Conservation (phyloP, 2,888 invertebrate genomes). For the Standfussiana lucernea region DNA sequence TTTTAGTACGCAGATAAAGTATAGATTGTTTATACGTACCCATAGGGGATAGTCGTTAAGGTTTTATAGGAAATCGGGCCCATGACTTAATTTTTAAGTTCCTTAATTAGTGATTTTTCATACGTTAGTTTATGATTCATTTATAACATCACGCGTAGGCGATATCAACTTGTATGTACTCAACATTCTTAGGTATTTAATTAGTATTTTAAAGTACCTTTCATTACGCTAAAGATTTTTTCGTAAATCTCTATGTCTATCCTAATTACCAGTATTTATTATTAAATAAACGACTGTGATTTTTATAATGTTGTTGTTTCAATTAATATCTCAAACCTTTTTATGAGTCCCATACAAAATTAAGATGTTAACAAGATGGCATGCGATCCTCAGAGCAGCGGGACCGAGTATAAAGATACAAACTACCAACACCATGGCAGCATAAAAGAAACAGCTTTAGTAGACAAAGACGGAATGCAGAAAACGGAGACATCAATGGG, state of each 20-base stretch:
- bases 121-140: conserved; percentile 66
- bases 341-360: neutral
- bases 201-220: conserved; percentile 82
- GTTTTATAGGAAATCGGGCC: conserved; percentile 88
- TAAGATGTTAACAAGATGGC: neutral
- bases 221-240: conserved; percentile 86
- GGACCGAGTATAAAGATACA: neutral
- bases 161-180: conserved; percentile 79
- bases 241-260: conserved; percentile 89
- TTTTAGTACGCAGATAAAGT: conserved; percentile 83
- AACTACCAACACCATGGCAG: neutral
- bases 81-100: conserved; percentile 89
- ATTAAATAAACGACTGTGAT: conserved; percentile 90
- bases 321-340: conserved; percentile 34
- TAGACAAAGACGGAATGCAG: neutral
- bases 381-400: neutral
- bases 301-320: conserved; percentile 80
- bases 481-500: neutral
- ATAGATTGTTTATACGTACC: conserved; percentile 86
- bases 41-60: conserved; percentile 82
- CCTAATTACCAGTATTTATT: conserved; percentile 89
- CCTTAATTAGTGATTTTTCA: conserved; percentile 74
- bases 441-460: neutral
- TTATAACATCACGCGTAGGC: conserved; percentile 70
- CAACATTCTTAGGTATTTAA: conserved; percentile 82